phyloP scores from a whole-genome alignment of 2,888 invertebrate genomes.

The Halocaridina rubra region DNA sequence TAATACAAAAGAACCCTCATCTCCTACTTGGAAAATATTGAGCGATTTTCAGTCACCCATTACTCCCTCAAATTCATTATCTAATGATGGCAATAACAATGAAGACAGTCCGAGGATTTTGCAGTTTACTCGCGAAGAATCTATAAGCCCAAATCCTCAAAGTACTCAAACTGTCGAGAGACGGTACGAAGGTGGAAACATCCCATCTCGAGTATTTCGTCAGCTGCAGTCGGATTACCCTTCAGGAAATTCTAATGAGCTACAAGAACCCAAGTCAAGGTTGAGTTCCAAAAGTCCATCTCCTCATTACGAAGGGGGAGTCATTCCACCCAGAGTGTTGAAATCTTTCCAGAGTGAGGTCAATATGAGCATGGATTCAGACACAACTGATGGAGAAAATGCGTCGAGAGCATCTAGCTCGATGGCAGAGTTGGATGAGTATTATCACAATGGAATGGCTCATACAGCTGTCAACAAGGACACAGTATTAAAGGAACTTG shows the following conservation, averaged over 20 bases:
- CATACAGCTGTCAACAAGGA: constrained; percentile 51
- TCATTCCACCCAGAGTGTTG: constrained; percentile 45
- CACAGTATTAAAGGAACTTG: constrained; percentile 56
- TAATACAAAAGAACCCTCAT: constrained; percentile 33
- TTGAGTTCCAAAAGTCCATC: constrained; percentile 30
- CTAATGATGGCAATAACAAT: not conserved
- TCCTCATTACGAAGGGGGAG: constrained; percentile 5
- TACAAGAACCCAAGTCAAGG: not conserved
- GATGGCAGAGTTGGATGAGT: constrained; percentile 52
- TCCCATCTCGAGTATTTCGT: constrained; percentile 62
- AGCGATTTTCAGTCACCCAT: not conserved
- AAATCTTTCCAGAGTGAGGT: constrained; percentile 19
- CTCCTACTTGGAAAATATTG: constrained; percentile 35
- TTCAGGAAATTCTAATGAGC: constrained; percentile 1
- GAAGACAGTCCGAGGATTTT: constrained; percentile 48
- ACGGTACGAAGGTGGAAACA: constrained; percentile 55
- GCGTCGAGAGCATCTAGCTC: constrained; percentile 38
- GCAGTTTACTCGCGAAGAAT: constrained; percentile 49
- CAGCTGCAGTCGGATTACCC: constrained; percentile 60
- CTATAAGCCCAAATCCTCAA: constrained; percentile 2
- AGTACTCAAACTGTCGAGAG: constrained; percentile 17
- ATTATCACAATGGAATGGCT: constrained; percentile 46
- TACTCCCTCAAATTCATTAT: not conserved
- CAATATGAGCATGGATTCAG: constrained; percentile 38
- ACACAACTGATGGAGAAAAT: constrained; percentile 4